Conservation (phyloP, 2,888 invertebrate species). For the Apotomis capreana region DNA sequence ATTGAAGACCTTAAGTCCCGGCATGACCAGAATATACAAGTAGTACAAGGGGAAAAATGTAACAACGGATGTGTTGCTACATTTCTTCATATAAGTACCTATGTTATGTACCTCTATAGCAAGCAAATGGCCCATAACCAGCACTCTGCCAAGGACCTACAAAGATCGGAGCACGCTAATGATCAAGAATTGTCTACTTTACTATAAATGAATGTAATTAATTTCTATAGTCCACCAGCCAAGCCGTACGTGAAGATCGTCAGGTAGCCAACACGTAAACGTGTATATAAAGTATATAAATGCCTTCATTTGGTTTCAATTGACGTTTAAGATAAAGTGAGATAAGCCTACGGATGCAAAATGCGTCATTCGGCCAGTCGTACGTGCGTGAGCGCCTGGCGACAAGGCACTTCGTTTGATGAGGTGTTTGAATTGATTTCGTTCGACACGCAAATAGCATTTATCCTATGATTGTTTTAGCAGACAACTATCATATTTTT, state of each 20-base stretch:
- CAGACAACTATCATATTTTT: background rate
- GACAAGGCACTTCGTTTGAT: slow-evolving; percentile 12
- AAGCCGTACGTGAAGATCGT: slow-evolving; percentile 18
- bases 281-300: slow-evolving; percentile 15
- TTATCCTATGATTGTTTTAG: background rate
- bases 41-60: too few species aligned
- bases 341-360: slow-evolving; percentile 39
- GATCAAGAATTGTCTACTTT: too few species aligned
- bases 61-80: too few species aligned
- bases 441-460: background rate
- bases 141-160: too few species aligned
- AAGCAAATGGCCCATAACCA: too few species aligned
- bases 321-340: slow-evolving; percentile 30
- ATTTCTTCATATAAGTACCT: too few species aligned
- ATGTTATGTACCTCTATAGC: too few species aligned
- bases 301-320: slow-evolving; percentile 31
- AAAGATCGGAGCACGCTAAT: too few species aligned
- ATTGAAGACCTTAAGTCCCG: too few species aligned
- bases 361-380: slow-evolving; percentile 47
- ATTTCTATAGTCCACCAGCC: background rate
- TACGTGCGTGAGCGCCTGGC: slow-evolving; percentile 18
- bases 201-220: too few species aligned
- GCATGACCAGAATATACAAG: too few species aligned
- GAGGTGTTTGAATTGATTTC: background rate
- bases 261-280: slow-evolving; percentile 27